These are phyloP conservation scores for Argopecten irradians DNA, from an alignment of 1,140 invertebrate species.

Conservation along the genomic window DNA sequence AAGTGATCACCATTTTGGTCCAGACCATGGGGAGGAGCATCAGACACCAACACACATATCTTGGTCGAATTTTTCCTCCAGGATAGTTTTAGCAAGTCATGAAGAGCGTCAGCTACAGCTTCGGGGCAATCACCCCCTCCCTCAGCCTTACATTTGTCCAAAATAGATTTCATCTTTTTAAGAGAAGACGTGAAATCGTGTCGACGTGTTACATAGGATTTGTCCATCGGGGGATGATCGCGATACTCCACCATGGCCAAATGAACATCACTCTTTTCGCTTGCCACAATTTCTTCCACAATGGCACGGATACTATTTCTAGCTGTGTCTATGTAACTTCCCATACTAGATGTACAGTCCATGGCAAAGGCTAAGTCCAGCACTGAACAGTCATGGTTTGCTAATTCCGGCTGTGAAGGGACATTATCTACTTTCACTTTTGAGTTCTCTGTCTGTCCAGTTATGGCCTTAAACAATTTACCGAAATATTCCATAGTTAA, in stretches of 20 bases:
- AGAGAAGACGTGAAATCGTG: constrained; percentile 68
- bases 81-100: constrained; percentile 63
- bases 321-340: constrained; percentile 65
- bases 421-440: background rate
- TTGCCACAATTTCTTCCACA: constrained; percentile 66
- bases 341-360: constrained; percentile 73
- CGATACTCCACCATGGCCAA: constrained; percentile 71
- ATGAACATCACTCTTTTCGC: constrained; percentile 65
- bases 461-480: too few relatives aligned
- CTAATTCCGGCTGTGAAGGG: constrained; percentile 44
- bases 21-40: constrained; percentile 71
- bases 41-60: constrained; percentile 69
- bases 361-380: constrained; percentile 72
- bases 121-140: constrained; percentile 71
- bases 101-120: constrained; percentile 69
- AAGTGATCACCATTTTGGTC: constrained; percentile 47
- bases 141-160: constrained; percentile 58
- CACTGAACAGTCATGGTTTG: constrained; percentile 56
- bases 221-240: constrained; percentile 68
- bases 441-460: too few relatives aligned
- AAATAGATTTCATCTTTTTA: constrained; percentile 65
- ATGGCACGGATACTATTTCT: constrained; percentile 65
- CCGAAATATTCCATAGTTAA: too few relatives aligned
- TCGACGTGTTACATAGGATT: constrained; percentile 63
- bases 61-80: constrained; percentile 70